Evolutionary conservation across 2,888 invertebrate genomes (phyloP).

Genomic region (Acanthosepion esculentum): DNA sequence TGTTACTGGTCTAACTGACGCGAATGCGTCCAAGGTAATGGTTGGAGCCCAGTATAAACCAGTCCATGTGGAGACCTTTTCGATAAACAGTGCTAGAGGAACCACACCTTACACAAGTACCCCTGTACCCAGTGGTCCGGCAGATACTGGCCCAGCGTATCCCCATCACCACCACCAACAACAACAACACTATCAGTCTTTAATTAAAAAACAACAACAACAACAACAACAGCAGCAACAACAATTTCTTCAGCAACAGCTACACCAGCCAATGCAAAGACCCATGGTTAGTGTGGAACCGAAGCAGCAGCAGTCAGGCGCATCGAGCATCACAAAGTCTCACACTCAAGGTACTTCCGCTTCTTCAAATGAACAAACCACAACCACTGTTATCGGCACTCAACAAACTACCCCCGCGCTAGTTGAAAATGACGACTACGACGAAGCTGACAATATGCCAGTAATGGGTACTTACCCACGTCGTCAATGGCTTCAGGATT

Average conservation of each 20-base stretch:
- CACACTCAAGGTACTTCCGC: neutral
- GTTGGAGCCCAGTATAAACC: neutral
- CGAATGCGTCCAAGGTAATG: neutral
- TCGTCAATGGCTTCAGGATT: constrained; percentile 46
- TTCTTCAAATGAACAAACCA: neutral
- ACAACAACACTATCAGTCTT: neutral
- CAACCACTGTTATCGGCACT: neutral
- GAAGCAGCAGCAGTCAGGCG: neutral
- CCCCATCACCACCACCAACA: constrained; percentile 11
- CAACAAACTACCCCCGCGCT: constrained; percentile 13
- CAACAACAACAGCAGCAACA: neutral
- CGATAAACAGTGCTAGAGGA: neutral
- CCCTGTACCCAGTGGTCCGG: neutral
- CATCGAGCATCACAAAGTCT: neutral
- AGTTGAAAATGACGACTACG: constrained; percentile 63
- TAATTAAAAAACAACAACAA: neutral
- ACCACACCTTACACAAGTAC: neutral
- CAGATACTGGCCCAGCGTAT: neutral
- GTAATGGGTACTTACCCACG: constrained; percentile 56
- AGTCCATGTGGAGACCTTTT: neutral
- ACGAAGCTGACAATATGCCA: constrained; percentile 61
- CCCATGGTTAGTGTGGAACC: neutral
- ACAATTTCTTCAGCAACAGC: neutral
- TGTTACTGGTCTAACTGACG: neutral
- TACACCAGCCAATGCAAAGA: neutral